phyloP scores from a whole-genome alignment of 2,888 invertebrate genomes.

The Pseudanteris insignis region DNA sequence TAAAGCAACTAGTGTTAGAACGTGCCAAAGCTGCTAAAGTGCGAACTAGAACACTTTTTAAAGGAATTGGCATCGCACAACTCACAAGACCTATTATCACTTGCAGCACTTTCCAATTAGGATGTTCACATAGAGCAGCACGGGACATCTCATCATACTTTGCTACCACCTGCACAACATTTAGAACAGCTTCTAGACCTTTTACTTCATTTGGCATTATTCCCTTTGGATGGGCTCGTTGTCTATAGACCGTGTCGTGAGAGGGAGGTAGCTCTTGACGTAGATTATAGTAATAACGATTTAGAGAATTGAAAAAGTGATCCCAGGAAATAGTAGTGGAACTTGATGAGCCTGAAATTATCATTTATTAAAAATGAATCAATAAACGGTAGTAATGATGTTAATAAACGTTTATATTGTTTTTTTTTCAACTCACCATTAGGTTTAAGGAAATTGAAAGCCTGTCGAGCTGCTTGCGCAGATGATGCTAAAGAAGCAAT shows the following conservation, averaged over 20 bases:
- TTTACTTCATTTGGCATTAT: conserved; percentile 86
- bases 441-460: conserved; percentile 80
- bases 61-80: conserved; percentile 84
- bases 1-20: conserved; percentile 71
- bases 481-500: conserved; percentile 83
- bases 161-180: conserved; percentile 81
- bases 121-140: conserved; percentile 84
- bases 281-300: conserved; percentile 75
- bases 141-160: conserved; percentile 82
- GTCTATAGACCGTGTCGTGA: conserved; percentile 74
- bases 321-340: conserved; percentile 79
- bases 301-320: conserved; percentile 84
- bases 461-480: conserved; percentile 79
- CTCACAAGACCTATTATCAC: conserved; percentile 83
- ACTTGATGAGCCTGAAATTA: conserved; percentile 61
- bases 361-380: no score
- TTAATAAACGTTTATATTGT: no score
- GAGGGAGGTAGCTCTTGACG: conserved; percentile 76
- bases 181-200: conserved; percentile 83
- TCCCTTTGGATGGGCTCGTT: conserved; percentile 69
- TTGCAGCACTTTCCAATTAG: conserved; percentile 86
- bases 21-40: conserved; percentile 83
- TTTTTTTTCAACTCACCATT: conserved; percentile 70
- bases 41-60: conserved; percentile 85
- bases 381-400: no score